Conservation (phyloP, 2,888 invertebrate genomes). For the Aricia artaxerxes region DNA sequence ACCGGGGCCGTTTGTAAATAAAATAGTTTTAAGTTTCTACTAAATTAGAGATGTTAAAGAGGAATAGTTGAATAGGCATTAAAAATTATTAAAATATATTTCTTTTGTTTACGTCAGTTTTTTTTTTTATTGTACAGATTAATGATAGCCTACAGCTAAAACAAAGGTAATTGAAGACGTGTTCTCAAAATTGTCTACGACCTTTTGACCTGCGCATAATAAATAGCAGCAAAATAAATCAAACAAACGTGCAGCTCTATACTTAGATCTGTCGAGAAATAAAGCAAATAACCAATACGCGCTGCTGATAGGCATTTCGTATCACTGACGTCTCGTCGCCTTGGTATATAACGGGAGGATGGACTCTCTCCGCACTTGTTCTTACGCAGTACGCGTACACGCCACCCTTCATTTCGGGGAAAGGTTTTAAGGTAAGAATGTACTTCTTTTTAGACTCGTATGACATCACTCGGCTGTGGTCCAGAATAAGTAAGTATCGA, state of each 20-base stretch:
- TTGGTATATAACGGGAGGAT: slow-evolving; percentile 21
- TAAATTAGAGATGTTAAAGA: no score
- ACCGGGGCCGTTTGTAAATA: neutral
- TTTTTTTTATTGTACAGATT: no score
- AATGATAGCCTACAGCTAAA: no score
- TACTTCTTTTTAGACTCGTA: slow-evolving; percentile 32
- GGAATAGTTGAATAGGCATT: no score
- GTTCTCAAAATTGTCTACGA: neutral
- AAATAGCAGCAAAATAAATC: slow-evolving; percentile 21
- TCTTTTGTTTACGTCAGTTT: no score
- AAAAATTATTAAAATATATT: no score
- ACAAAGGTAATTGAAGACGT: neutral
- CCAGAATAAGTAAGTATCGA: slow-evolving; percentile 37
- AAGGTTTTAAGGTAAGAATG: slow-evolving; percentile 32
- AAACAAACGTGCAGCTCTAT: slow-evolving; percentile 30
- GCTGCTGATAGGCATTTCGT: slow-evolving; percentile 29
- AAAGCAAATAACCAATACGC: slow-evolving; percentile 25
- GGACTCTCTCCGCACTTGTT: slow-evolving; percentile 22
- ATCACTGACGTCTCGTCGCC: slow-evolving; percentile 21
- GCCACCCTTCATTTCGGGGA: slow-evolving; percentile 25
- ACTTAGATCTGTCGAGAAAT: slow-evolving; percentile 30
- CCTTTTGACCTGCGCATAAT: neutral
- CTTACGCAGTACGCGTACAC: slow-evolving; percentile 1
- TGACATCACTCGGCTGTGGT: slow-evolving; percentile 40
- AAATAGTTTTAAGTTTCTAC: neutral